Conservation (phyloP, 2,113 vertebrate genomes). For the mouse (Mus musculus) region DNA sequence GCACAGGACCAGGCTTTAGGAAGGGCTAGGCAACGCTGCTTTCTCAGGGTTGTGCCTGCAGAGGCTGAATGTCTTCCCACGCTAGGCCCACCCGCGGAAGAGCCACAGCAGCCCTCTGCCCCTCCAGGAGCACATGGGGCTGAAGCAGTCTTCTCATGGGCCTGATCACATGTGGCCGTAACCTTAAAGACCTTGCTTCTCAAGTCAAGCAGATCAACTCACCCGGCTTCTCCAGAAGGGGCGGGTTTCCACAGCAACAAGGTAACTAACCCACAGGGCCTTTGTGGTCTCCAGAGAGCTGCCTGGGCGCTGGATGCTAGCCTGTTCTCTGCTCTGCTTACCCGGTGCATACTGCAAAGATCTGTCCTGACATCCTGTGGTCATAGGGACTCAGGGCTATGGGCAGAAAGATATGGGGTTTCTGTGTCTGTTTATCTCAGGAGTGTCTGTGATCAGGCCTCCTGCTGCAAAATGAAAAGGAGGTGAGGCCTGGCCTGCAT, state of each 20-base stretch:
- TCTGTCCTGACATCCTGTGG: background rate
- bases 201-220: background rate
- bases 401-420: background rate
- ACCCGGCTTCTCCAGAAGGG: background rate
- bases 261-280: background rate
- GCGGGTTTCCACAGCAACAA: background rate
- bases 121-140: background rate
- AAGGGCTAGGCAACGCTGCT: background rate
- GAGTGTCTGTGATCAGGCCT: background rate
- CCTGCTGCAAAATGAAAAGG: background rate
- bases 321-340: background rate
- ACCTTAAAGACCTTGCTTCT: slow-evolving; percentile 27
- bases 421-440: no score
- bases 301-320: background rate
- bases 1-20: background rate
- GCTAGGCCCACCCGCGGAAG: background rate
- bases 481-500: background rate
- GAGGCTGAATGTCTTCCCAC: background rate
- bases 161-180: background rate
- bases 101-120: background rate
- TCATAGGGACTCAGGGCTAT: background rate
- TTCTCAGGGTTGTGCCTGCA: background rate
- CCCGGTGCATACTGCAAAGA: background rate
- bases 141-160: rapidly evolving
- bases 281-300: background rate